A percentile compares a stretch with the other conserved stretches of the same genome.
Evolutionary conservation across 1,140 invertebrate genomes (phyloP).

Genomic region (Sitophilus oryzae): DNA sequence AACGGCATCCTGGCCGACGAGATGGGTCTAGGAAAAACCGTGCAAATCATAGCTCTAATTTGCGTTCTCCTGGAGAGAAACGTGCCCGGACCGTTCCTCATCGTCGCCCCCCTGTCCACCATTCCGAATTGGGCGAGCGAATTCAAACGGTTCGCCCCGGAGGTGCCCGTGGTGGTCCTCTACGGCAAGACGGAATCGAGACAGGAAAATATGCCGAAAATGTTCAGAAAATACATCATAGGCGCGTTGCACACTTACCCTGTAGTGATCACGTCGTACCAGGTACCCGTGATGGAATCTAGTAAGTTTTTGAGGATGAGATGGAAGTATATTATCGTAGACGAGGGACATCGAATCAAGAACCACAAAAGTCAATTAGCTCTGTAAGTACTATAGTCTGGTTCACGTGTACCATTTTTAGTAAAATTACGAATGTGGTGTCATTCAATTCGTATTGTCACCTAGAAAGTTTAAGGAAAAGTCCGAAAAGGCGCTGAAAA

Average conservation of each 20-base stretch:
- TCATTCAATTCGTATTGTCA: too few relatives aligned
- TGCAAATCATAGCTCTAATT: conserved; percentile 87
- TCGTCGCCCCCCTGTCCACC: conserved; percentile 79
- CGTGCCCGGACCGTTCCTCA: conserved; percentile 60
- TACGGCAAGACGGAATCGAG: conserved; percentile 49
- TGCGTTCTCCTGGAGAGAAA: conserved; percentile 75
- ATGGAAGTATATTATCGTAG: conserved; percentile 64
- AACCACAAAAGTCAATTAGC: conserved; percentile 55
- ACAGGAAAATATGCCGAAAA: conserved; percentile 31
- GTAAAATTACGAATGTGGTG: too few relatives aligned
- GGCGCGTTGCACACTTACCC: conserved; percentile 42
- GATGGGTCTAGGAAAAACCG: conserved; percentile 87
- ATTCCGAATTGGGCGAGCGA: conserved; percentile 67
- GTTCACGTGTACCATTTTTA: conserved; percentile 10
- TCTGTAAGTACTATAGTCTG: conserved; percentile 41
- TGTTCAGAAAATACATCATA: conserved; percentile 41
- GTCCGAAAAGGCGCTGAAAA: too few relatives aligned
- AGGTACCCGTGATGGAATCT: conserved; percentile 51
- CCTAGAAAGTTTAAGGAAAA: too few relatives aligned
- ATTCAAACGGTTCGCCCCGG: conserved; percentile 61
- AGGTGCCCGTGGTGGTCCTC: conserved; percentile 54
- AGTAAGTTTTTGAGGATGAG: conserved; percentile 42
- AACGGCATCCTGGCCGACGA: conserved; percentile 90
- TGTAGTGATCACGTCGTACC: conserved; percentile 56
- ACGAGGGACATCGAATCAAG: conserved; percentile 70